These are phyloP conservation scores for Oreochromis mossambicus DNA, from an alignment of 2,797 vertebrate species.

Conservation along the genomic window DNA sequence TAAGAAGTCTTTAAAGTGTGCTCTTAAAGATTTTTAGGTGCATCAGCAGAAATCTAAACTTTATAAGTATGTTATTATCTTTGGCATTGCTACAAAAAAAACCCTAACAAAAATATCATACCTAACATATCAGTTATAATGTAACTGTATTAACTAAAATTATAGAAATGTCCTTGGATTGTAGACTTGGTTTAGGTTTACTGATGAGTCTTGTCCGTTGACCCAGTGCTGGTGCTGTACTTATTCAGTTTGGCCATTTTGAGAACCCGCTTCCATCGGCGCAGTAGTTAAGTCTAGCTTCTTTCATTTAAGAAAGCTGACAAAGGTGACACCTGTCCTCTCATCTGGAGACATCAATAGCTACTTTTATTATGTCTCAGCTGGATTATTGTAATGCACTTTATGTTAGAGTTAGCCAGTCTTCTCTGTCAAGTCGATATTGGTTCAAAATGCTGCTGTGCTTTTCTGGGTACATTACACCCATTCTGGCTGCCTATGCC, in stretches of 20 bases:
- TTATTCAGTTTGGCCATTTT: neutral
- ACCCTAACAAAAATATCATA: too few species aligned
- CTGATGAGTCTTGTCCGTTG: neutral
- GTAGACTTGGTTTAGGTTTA: neutral
- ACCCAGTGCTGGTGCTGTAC: neutral
- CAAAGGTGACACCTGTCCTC: neutral
- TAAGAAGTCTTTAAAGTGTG: neutral
- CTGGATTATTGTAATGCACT: neutral
- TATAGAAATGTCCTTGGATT: neutral
- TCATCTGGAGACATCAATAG: neutral
- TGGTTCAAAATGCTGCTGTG: neutral
- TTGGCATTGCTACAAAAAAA: too few species aligned
- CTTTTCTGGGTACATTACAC: neutral
- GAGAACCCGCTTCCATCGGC: neutral
- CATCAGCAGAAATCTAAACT: neutral
- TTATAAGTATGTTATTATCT: too few species aligned
- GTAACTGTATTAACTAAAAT: neutral
- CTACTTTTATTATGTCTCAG: neutral
- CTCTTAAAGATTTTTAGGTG: neutral
- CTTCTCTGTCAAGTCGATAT: neutral
- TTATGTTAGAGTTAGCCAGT: neutral
- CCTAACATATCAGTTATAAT: neutral
- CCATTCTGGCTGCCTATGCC: neutral
- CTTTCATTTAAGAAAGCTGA: neutral
- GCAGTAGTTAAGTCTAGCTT: neutral